Percentiles rank a stretch among this genome's conserved stretches.
Evolutionary conservation across 2,797 vertebrate genomes (phyloP).

Genomic region (Apodemus agrarius): DNA sequence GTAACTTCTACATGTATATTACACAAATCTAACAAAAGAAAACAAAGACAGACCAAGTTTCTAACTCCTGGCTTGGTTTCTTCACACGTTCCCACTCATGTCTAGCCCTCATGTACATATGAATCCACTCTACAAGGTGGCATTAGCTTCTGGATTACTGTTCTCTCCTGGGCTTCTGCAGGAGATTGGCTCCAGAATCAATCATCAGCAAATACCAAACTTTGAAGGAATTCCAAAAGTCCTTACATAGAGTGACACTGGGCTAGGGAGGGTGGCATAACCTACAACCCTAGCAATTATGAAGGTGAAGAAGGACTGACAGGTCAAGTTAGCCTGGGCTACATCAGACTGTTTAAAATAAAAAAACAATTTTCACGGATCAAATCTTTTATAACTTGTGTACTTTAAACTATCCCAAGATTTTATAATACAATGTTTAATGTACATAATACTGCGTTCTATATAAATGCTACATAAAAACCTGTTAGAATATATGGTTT

Average conservation of each 20-base stretch:
- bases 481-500: not conserved
- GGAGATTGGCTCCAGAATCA: not conserved
- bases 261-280: not conserved
- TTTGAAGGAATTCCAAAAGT: not conserved
- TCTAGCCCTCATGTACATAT: not conserved
- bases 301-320: not conserved
- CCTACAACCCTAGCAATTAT: not conserved
- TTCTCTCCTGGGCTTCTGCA: not conserved
- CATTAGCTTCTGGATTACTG: not conserved
- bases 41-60: not conserved
- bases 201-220: not conserved
- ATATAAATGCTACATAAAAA: not conserved
- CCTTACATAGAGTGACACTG: not conserved
- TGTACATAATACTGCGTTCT: not conserved
- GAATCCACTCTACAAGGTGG: not conserved
- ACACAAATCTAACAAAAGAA: conserved; percentile 6
- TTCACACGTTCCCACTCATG: not conserved
- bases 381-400: not conserved
- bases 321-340: not conserved
- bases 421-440: not conserved
- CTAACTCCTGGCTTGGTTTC: conserved; percentile 25
- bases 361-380: not conserved
- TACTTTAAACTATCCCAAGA: not conserved
- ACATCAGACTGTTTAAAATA: not conserved
- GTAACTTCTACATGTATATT: not conserved